Evolutionary conservation across 1,140 invertebrate species (phyloP).

Genomic region (Gonatopus flavifemur): DNA sequence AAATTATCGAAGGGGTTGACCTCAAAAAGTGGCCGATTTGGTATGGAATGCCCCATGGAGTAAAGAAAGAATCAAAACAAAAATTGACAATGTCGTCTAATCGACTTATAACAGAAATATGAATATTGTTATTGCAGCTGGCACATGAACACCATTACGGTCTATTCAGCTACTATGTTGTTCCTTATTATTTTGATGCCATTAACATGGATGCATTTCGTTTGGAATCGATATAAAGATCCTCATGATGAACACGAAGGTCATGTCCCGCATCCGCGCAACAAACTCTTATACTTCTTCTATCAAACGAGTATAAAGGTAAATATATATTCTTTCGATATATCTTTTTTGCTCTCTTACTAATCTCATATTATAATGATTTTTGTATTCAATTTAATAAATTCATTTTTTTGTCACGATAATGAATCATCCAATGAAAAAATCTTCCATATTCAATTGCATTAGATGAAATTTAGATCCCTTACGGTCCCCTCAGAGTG

Average conservation of each 20-base stretch:
- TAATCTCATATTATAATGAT: not conserved
- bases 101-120: too few relatives aligned
- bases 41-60: too few relatives aligned
- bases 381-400: not conserved
- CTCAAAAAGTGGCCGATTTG: too few relatives aligned
- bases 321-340: not conserved
- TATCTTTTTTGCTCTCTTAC: not conserved
- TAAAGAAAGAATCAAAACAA: too few relatives aligned
- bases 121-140: constrained; percentile 44
- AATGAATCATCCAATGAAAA: too few relatives aligned
- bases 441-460: too few relatives aligned
- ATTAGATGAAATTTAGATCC: too few relatives aligned
- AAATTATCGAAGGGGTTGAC: too few relatives aligned
- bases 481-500: too few relatives aligned
- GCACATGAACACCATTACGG: constrained; percentile 56
- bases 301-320: constrained; percentile 55
- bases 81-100: too few relatives aligned
- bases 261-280: constrained; percentile 52
- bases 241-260: constrained; percentile 49
- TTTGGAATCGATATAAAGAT: constrained; percentile 63
- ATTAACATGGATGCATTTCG: constrained; percentile 66
- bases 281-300: constrained; percentile 53
- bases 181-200: constrained; percentile 62
- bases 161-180: constrained; percentile 53
- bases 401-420: constrained; percentile 1